These are phyloP conservation scores for Planiliza haematocheilus DNA, from an alignment of 2,113 vertebrate species.

Conservation along the genomic window DNA sequence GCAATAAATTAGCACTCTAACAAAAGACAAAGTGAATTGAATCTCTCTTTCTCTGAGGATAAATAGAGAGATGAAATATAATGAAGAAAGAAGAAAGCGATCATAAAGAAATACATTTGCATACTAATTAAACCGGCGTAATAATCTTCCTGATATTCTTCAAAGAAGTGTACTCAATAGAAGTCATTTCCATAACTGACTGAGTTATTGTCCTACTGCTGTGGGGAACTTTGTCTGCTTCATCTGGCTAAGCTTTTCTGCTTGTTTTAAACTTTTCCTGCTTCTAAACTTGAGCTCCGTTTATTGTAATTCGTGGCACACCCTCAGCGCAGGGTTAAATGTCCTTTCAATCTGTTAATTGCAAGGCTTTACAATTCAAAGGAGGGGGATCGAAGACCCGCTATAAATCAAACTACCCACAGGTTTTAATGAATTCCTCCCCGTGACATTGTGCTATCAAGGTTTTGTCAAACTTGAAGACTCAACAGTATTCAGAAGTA, in stretches of 20 bases:
- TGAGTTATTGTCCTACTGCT: constrained; percentile 62
- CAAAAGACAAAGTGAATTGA: constrained; percentile 67
- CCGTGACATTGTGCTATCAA: constrained; percentile 54
- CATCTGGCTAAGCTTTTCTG: constrained; percentile 16
- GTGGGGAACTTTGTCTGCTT: constrained; percentile 23
- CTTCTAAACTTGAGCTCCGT: not conserved
- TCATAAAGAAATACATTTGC: constrained; percentile 84
- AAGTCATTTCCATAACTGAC: constrained; percentile 64
- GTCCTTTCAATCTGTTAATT: constrained; percentile 76
- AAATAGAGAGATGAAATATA: constrained; percentile 83
- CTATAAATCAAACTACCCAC: constrained; percentile 65
- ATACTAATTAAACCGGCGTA: constrained; percentile 82
- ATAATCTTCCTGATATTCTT: constrained; percentile 72
- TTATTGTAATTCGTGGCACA: constrained; percentile 55
- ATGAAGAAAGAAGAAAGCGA: constrained; percentile 77
- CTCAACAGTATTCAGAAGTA: not conserved
- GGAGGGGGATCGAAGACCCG: constrained; percentile 46
- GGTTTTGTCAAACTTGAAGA: constrained; percentile 13
- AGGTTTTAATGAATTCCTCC: constrained; percentile 68
- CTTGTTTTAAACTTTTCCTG: constrained; percentile 39
- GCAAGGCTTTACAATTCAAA: constrained; percentile 68
- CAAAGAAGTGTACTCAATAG: constrained; percentile 70
- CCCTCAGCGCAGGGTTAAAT: constrained; percentile 51
- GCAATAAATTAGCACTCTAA: constrained; percentile 72
- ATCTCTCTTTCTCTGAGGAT: constrained; percentile 76